These are phyloP conservation scores for Platygyra sinensis DNA, from an alignment of 64 coral and sea anemone species.

Conservation along the genomic window DNA sequence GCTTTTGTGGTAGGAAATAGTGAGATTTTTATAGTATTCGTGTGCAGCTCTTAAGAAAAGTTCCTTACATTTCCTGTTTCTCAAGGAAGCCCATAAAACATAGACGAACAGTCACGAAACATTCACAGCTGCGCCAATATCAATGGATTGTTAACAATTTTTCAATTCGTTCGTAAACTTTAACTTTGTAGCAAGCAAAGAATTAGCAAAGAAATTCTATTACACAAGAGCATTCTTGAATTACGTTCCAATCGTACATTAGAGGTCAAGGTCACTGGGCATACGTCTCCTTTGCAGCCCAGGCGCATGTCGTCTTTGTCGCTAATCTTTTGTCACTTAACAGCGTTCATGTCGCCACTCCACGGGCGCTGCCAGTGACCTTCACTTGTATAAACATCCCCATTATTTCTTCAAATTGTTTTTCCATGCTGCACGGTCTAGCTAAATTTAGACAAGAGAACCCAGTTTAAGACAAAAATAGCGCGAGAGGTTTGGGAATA, in stretches of 20 bases:
- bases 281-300: too few species aligned
- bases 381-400: not conserved
- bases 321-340: conserved; percentile 2
- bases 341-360: not conserved
- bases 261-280: too few species aligned
- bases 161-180: not conserved
- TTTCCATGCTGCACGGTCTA: not conserved
- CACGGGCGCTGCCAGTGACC: not conserved
- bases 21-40: not conserved
- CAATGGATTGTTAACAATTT: not conserved
- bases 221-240: too few species aligned
- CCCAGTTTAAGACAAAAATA: not conserved
- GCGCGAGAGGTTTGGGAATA: not conserved
- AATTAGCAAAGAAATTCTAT: too few species aligned
- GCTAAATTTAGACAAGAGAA: conserved; percentile 14
- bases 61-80: not conserved
- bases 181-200: not conserved
- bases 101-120: not conserved
- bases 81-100: not conserved
- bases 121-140: not conserved
- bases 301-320: too few species aligned
- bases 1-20: not conserved
- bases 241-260: too few species aligned
- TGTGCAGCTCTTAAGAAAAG: not conserved
- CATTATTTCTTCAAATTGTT: not conserved